Base-by-base conservation (phyloP, 2,113 vertebrate species). In the Onychostoma macrolepis region DNA sequence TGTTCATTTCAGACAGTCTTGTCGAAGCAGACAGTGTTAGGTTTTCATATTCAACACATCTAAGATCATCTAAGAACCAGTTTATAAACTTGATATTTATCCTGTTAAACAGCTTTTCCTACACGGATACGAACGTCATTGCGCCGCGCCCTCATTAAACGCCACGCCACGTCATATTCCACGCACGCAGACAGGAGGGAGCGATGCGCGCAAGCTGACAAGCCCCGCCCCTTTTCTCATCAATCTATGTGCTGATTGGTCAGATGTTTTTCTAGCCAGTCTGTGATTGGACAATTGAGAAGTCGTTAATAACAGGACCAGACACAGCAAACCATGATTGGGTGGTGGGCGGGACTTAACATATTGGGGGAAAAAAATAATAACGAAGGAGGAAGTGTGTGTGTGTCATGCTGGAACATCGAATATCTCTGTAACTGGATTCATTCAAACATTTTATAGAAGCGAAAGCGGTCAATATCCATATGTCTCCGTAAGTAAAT, bases 401-500 rank as follows among this genome's bases (percentile, higher is more conserved):
- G 21, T 9, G 0, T 80, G 78, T 53, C 86, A 87, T 77, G 79
- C 82, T 74, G 82, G 33, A 72, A 17, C 30, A 28, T n/a, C 38
- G 61, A 84, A 15, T 10, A 58, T 56, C 8, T 24, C 28, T 48
- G 26, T 30, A 13, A 53, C 43, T 28, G 82, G 21, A 50, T 83
- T 48, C 80, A 74, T 74, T 84, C 45, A 84, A 71, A 33, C 28
- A 71, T 83, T 71, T 67, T 48, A 30, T n/a, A 48, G 38, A 82
- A 83, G 43, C 21, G 33, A 67, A 53, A 53, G 61, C 45, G 33
- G 33, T 56, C 65, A 0, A 36, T 71, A 83, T 71, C 30, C 30
- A 19, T 21, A 65, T 77, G 80, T 87, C 86, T 87, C 86, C 86
- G 86, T 87, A 87, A 87, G 86, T 87, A 83, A 36, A 63, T 76